Percentiles rank a stretch among this genome's conserved stretches.
These are phyloP conservation scores for Taurulus bubalis DNA, from an alignment of 2,113 vertebrate species.

Conservation along the genomic window DNA sequence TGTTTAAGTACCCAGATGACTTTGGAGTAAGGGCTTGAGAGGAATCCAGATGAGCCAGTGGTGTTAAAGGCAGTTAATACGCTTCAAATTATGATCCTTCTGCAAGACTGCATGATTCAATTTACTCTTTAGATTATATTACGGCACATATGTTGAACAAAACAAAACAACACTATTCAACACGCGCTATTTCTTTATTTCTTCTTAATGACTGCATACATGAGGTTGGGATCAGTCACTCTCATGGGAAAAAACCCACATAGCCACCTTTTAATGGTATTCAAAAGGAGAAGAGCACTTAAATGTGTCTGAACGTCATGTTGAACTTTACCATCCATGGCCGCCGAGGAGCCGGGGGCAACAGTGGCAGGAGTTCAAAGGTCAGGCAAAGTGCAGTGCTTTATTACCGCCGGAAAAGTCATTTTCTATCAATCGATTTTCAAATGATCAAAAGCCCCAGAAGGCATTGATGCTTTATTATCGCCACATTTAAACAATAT, in stretches of 20 bases:
- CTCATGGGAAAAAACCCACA: background rate
- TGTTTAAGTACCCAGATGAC: conserved; percentile 58
- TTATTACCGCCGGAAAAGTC: conserved; percentile 71
- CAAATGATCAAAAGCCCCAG: conserved; percentile 68
- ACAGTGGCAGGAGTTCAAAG: conserved; percentile 78
- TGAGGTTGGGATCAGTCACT: conserved; percentile 27
- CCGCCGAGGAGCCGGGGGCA: conserved; percentile 69
- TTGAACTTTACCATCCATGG: conserved; percentile 69
- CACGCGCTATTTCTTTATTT: background rate
- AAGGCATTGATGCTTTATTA: conserved; percentile 71
- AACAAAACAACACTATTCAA: background rate
- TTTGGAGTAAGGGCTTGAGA: conserved; percentile 35
- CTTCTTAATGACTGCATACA: conserved; percentile 4
- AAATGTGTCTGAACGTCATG: conserved; percentile 58
- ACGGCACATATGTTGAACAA: background rate
- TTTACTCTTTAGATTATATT: background rate
- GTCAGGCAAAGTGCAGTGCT: conserved; percentile 73
- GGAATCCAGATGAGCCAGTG: conserved; percentile 31
- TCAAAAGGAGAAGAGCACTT: conserved; percentile 45
- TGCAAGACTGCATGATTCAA: background rate
- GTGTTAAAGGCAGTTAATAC: conserved; percentile 25
- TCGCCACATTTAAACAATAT: conserved; percentile 59
- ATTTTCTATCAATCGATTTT: conserved; percentile 81
- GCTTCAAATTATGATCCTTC: background rate
- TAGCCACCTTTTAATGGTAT: conserved; percentile 51